Evolutionary conservation across 2,113 vertebrate species (phyloP).

Genomic region (Oryzias celebensis): DNA sequence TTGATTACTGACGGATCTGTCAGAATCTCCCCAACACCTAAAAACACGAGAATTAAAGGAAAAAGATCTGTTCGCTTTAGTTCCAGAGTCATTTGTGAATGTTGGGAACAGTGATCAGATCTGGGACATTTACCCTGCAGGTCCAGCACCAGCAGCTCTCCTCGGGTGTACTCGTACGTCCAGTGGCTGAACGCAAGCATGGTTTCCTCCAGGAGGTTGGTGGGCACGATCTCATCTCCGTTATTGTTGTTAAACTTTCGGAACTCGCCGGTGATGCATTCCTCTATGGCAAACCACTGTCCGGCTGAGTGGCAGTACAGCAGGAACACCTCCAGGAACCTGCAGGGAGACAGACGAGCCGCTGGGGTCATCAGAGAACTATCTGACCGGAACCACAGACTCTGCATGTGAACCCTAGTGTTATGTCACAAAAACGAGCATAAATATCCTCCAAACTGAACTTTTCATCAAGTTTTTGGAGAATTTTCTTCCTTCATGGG

Average conservation of each 20-base stretch:
- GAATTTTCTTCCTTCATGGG: too few species aligned
- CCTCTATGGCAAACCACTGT: constrained; percentile 98
- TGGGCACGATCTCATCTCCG: constrained; percentile 94
- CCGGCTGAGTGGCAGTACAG: constrained; percentile 97
- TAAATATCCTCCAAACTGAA: too few species aligned
- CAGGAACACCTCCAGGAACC: constrained; percentile 96
- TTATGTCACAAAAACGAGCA: too few species aligned
- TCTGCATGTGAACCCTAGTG: background rate
- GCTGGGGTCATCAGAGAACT: background rate
- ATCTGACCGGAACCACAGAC: background rate
- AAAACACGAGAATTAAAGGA: constrained; percentile 4
- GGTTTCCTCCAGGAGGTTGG: constrained; percentile 94
- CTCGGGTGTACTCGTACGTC: constrained; percentile 95
- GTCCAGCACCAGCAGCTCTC: constrained; percentile 93
- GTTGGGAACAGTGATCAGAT: too few species aligned
- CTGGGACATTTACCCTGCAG: constrained; percentile 84
- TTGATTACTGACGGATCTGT: constrained; percentile 99
- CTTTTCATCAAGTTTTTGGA: too few species aligned
- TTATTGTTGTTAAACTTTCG: constrained; percentile 99
- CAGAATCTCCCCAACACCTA: constrained; percentile 96
- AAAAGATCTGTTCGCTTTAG: too few species aligned
- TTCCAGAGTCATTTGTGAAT: too few species aligned
- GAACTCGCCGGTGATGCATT: constrained; percentile 98
- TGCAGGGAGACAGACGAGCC: constrained; percentile 45
- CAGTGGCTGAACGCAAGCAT: constrained; percentile 99